Conservation (phyloP, 2,888 invertebrate species). For the Caenorhabditis sp. region DNA sequence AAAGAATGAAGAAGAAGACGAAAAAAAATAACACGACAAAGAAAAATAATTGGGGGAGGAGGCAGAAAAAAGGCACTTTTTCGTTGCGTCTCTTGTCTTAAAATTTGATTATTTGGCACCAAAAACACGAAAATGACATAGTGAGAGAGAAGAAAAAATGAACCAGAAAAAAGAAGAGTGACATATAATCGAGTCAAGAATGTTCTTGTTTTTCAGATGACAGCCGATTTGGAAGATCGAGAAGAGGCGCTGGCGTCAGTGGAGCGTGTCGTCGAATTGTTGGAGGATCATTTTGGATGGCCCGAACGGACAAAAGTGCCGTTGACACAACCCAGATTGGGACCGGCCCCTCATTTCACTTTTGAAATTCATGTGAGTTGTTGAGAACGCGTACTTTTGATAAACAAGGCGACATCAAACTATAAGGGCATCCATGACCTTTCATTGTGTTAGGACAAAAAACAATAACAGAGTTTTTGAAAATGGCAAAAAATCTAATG, state of each 20-base stretch:
- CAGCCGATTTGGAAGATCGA: conserved; percentile 38
- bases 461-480: too few species aligned
- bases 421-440: too few species aligned
- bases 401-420: too few species aligned
- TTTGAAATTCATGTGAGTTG: conserved; percentile 47
- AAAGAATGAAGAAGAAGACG: conserved; percentile 11
- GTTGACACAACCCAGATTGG: conserved; percentile 43
- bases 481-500: too few species aligned
- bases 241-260: conserved; percentile 54
- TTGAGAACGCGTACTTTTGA: neutral
- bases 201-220: conserved; percentile 7
- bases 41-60: neutral
- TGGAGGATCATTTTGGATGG: conserved; percentile 55
- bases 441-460: too few species aligned
- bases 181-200: neutral
- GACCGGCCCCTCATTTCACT: conserved; percentile 45
- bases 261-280: conserved; percentile 52
- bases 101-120: neutral
- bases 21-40: neutral
- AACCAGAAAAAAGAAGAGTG: neutral
- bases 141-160: too few species aligned
- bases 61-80: conserved; percentile 11
- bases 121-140: neutral
- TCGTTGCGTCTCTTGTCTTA: neutral
- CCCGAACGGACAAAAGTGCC: conserved; percentile 33